Evolutionary conservation across 2,888 invertebrate genomes (phyloP), one percentile per base, ranked within the genome.

Genomic region (Teleiodes luculella): DNA sequence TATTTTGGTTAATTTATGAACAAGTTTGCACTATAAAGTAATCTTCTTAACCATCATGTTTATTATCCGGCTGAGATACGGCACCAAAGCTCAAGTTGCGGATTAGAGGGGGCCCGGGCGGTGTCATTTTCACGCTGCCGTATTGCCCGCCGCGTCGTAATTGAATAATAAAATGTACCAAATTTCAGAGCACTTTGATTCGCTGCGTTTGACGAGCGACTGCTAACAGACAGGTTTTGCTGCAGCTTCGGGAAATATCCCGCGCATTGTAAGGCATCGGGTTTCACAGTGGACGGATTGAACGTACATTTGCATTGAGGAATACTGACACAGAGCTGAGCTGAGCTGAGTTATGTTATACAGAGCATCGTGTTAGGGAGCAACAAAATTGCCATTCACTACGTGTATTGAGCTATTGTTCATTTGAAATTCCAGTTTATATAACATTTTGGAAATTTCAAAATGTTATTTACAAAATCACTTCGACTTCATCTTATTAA

Each of bases 401-500:
- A 35, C 35, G 35, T 45, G 43, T 7, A n/a, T 14, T 35, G 10
- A n/a, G n/a, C n/a, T 35, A 6, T 54, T 33, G 33, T 28, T 30
- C 47, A 36, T 47, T 13, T 31, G 36, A 8, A 33, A 57, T 58
- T 57, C 57, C 60, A 60, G 61, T 63, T 57, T 59, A 57, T 62
- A 50, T 60, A n/a, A n/a, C n/a, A n/a, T n/a, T n/a, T n/a, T n/a
- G n/a, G n/a, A n/a, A n/a, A 83, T 77, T 76, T 81, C 84, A 78
- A 68, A 80, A 80, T 79, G 84, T 84, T 82, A 81, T 85, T 86
- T 78, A 24, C 24, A 24, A 24, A 24, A 24, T 24, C 24, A 6
- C 24, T 24, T 24, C 24, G 82, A 81, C 83, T 79, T 78, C 84
- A 85, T 53, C 86, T 83, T 80, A 78, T 84, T 84, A 86, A 86